Conservation (phyloP, 1,140 invertebrate genomes). For the Danaus plexippus region DNA sequence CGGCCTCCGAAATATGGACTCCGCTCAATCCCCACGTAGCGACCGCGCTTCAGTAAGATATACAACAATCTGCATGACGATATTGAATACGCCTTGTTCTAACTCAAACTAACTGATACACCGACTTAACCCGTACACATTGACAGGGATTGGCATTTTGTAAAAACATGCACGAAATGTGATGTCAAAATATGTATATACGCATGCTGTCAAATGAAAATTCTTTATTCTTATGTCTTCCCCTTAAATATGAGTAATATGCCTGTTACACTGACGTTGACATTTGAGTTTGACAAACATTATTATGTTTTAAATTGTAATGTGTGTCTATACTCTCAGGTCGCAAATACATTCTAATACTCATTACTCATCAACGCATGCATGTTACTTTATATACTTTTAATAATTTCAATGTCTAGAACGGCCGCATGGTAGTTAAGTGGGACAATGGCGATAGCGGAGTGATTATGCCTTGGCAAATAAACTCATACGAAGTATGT, state of each 20-base stretch:
- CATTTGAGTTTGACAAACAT: no score
- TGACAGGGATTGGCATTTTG: not conserved
- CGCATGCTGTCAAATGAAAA: no score
- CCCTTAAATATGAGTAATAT: no score
- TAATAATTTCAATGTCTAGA: conserved; percentile 63
- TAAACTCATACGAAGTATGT: conserved; percentile 63
- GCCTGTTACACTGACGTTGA: no score
- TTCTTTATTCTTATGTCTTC: no score
- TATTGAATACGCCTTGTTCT: not conserved
- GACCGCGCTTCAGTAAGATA: conserved; percentile 59
- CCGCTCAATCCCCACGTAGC: conserved; percentile 44
- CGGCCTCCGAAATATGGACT: conserved; percentile 59
- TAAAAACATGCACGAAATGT: no score
- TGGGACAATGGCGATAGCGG: conserved; percentile 64
- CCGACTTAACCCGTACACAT: conserved; percentile 7
- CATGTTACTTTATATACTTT: conserved; percentile 58
- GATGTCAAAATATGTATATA: no score
- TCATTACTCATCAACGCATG: conserved; percentile 13
- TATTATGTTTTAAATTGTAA: no score
- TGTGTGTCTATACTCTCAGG: no score
- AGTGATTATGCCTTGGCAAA: conserved; percentile 69
- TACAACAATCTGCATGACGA: conserved; percentile 43
- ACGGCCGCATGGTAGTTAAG: conserved; percentile 68
- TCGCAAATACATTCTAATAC: no score
- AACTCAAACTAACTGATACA: not conserved